A percentile compares a stretch with the other conserved stretches of the same genome.
These are phyloP conservation scores for Tapirus terrestris DNA, from an alignment of 2,113 vertebrate genomes.

Conservation along the genomic window DNA sequence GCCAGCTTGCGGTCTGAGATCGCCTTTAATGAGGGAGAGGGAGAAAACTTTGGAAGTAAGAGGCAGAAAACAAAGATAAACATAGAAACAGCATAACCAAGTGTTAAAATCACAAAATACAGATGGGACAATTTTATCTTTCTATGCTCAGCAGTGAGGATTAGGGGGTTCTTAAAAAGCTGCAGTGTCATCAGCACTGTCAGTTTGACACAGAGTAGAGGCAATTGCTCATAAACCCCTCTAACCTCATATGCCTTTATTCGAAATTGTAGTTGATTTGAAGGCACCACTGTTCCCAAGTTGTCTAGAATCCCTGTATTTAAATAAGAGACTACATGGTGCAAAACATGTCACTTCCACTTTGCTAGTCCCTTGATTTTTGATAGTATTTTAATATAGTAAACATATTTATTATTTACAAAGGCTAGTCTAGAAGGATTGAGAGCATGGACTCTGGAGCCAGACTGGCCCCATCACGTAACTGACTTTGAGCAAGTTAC, in stretches of 20 bases:
- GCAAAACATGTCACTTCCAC: not conserved
- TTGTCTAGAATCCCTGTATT: not conserved
- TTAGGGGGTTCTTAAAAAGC: slow-evolving; percentile 67
- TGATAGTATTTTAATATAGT: not conserved
- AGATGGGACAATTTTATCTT: slow-evolving; percentile 70
- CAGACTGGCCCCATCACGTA: not conserved
- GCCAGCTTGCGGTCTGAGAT: slow-evolving; percentile 74
- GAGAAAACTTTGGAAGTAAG: slow-evolving; percentile 64
- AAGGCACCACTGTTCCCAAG: not conserved
- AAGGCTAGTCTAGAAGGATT: not conserved
- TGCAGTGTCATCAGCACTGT: not conserved
- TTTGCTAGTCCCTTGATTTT: not conserved
- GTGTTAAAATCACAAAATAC: slow-evolving; percentile 74
- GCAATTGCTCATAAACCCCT: not conserved
- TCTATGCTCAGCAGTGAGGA: slow-evolving; percentile 52
- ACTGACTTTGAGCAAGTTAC: not conserved
- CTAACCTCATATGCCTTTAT: not conserved
- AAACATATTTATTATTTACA: not conserved
- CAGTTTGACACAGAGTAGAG: not conserved
- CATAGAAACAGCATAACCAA: slow-evolving; percentile 78
- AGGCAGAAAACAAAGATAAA: slow-evolving; percentile 81
- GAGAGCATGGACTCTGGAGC: not conserved
- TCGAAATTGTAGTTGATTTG: not conserved
- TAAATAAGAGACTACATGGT: not conserved
- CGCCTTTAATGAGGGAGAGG: slow-evolving; percentile 76